A percentile compares a stretch with the other conserved stretches of the same genome.
phyloP scores from a whole-genome alignment of 2,888 invertebrate species.

The Xanthia icteritia region DNA sequence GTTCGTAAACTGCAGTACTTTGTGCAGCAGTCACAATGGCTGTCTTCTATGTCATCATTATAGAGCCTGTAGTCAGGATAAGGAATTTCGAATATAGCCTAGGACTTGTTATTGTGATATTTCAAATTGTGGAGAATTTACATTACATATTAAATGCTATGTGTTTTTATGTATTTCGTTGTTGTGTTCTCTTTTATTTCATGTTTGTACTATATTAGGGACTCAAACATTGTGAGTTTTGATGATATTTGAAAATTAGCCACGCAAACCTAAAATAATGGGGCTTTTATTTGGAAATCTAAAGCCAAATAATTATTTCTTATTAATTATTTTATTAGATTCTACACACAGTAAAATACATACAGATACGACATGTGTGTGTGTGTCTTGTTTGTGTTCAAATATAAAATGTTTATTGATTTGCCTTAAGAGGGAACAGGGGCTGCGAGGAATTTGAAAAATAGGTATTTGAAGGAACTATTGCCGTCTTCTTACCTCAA shows the following conservation, averaged over 20 bases:
- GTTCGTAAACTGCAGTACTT: constrained; percentile 4
- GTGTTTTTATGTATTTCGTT: background rate
- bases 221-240: too few relatives aligned
- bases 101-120: background rate
- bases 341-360: too few relatives aligned
- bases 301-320: background rate
- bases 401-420: background rate
- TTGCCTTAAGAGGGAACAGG: too few relatives aligned
- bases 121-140: background rate
- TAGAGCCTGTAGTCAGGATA: background rate
- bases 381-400: background rate
- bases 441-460: too few relatives aligned
- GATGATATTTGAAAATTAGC: background rate
- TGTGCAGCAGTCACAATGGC: background rate
- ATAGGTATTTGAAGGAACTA: too few relatives aligned
- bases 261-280: background rate
- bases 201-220: too few relatives aligned
- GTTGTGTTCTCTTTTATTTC: background rate
- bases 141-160: background rate
- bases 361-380: too few relatives aligned
- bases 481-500: too few relatives aligned
- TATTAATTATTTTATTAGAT: too few relatives aligned
- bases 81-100: background rate
- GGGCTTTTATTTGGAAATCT: background rate
- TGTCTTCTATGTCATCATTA: background rate